phyloP scores from a whole-genome alignment of 64 coral and sea anemone species.

The Pocillopora damicornis region DNA sequence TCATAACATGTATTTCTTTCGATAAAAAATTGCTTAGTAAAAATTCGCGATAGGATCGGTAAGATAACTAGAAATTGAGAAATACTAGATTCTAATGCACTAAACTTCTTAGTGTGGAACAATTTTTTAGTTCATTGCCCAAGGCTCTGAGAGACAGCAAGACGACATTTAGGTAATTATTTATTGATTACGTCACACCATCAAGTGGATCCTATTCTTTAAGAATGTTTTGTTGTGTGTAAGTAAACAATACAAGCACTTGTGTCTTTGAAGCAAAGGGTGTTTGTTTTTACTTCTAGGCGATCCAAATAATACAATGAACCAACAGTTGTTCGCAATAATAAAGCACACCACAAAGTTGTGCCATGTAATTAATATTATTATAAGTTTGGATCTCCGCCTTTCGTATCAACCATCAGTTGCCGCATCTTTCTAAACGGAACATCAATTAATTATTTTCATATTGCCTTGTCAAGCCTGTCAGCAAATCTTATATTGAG shows the following conservation, averaged over 20 bases:
- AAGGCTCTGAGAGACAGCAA: not conserved
- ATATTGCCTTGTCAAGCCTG: not conserved
- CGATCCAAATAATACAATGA: not conserved
- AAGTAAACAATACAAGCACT: not conserved
- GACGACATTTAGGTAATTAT: not conserved
- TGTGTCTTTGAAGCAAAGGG: not conserved
- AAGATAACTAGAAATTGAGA: not conserved
- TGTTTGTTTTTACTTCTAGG: slow-evolving; percentile 13
- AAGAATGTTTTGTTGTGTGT: not conserved
- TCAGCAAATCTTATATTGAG: not conserved
- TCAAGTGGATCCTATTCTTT: not conserved
- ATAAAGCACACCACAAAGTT: not conserved
- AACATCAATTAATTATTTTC: not conserved
- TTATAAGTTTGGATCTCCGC: not conserved
- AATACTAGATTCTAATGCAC: not conserved
- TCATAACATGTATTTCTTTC: not conserved
- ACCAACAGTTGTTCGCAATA: not conserved
- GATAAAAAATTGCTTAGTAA: not conserved
- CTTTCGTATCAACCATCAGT: not conserved
- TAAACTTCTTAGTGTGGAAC: not conserved
- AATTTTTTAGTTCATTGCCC: not conserved
- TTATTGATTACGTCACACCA: not conserved
- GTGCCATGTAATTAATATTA: not conserved
- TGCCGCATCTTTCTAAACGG: not conserved
- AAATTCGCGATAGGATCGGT: not conserved